phyloP scores from a whole-genome alignment of 2,113 vertebrate species.

The Urocitellus parryii region DNA sequence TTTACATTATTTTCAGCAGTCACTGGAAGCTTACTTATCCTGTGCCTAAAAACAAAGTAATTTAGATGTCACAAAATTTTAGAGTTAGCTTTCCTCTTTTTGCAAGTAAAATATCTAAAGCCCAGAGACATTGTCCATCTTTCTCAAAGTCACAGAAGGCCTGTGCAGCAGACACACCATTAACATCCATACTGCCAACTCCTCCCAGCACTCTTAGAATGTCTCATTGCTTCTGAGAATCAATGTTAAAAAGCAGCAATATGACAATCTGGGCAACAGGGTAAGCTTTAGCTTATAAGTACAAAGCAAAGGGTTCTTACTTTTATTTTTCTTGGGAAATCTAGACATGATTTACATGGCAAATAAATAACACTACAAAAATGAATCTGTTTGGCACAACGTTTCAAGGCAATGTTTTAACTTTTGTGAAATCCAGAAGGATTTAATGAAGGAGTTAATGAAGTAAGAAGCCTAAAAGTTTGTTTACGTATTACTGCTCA shows the following conservation, averaged over 20 bases:
- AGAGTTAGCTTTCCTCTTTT: neutral
- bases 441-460: constrained; percentile 31
- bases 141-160: neutral
- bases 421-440: constrained; percentile 12
- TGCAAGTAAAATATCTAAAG: neutral
- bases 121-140: neutral
- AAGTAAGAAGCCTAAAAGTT: neutral
- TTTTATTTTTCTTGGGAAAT: constrained; percentile 16
- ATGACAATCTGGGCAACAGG: neutral
- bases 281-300: neutral
- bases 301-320: neutral
- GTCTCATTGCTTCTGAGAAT: neutral
- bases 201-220: neutral
- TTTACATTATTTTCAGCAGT: constrained; percentile 48
- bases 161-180: neutral
- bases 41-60: neutral
- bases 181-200: neutral
- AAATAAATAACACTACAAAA: constrained; percentile 20
- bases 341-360: constrained; percentile 12
- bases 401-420: neutral
- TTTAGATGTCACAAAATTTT: neutral
- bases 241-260: neutral
- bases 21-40: neutral
- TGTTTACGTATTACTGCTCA: neutral
- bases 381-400: neutral